phyloP scores from a whole-genome alignment of 2,797 vertebrate genomes.

The Apogon talboti region DNA sequence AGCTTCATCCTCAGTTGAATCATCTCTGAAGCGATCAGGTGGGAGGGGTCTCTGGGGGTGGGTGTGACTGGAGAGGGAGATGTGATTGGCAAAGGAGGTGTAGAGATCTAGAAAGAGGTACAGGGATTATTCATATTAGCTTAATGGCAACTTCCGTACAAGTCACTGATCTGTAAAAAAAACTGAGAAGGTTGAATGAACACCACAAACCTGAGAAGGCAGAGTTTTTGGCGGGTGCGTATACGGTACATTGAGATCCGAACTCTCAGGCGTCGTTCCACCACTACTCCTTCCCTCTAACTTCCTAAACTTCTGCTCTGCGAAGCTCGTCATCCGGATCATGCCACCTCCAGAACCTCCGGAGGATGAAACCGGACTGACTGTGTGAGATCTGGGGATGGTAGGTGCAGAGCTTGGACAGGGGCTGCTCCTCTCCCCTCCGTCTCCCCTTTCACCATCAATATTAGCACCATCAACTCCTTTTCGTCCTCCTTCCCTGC shows the following conservation, averaged over 20 bases:
- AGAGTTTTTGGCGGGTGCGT: slow-evolving; percentile 81
- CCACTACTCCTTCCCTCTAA: slow-evolving; percentile 93
- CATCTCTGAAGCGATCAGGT: slow-evolving; percentile 95
- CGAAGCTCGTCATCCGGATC: slow-evolving; percentile 98
- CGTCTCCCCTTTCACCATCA: slow-evolving; percentile 42
- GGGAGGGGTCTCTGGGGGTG: slow-evolving; percentile 88
- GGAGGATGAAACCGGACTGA: slow-evolving; percentile 89
- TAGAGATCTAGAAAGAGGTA: slow-evolving; percentile 58
- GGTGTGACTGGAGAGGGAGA: slow-evolving; percentile 78
- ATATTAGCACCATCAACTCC: slow-evolving; percentile 33
- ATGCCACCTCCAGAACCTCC: slow-evolving; percentile 79
- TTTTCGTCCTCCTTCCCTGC: slow-evolving; percentile 39
- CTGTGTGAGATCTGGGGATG: slow-evolving; percentile 86
- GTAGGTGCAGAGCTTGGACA: slow-evolving; percentile 87
- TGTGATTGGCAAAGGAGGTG: slow-evolving; percentile 75
- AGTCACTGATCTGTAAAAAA: not conserved
- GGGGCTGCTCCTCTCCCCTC: slow-evolving; percentile 79
- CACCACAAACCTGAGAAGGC: slow-evolving; percentile 82
- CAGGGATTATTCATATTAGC: not conserved
- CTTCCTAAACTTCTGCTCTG: slow-evolving; percentile 97
- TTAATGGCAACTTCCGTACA: not conserved
- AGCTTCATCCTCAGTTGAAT: slow-evolving; percentile 97
- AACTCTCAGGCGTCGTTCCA: slow-evolving; percentile 95
- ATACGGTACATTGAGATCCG: slow-evolving; percentile 89
- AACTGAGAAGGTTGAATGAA: not conserved